Percentiles rank a stretch among this genome's conserved stretches.
phyloP scores from a whole-genome alignment of 2,888 invertebrate genomes.

The Pinctada fucata region DNA sequence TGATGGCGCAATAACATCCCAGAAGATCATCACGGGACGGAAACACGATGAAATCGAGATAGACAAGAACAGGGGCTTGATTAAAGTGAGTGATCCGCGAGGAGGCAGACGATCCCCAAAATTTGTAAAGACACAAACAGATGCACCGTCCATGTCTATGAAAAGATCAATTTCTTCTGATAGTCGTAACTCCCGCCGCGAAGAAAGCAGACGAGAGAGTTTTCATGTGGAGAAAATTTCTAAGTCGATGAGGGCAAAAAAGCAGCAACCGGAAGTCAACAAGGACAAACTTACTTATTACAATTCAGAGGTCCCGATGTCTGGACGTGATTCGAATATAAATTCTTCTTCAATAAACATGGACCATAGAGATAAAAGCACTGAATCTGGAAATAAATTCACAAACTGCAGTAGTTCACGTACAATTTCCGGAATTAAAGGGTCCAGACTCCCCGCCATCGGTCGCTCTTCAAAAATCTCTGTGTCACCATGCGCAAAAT shows the following conservation, averaged over 20 bases:
- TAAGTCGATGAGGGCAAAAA: too few relatives aligned
- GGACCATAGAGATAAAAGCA: too few relatives aligned
- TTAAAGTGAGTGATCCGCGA: background rate
- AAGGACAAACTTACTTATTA: background rate
- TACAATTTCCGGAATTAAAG: too few relatives aligned
- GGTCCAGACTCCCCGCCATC: too few relatives aligned
- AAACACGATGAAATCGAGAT: background rate
- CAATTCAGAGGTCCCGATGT: too few relatives aligned
- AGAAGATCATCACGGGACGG: background rate
- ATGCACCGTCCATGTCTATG: conserved; percentile 4
- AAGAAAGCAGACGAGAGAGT: background rate
- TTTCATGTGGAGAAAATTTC: background rate
- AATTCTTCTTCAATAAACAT: too few relatives aligned
- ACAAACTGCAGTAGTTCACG: too few relatives aligned
- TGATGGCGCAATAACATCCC: background rate
- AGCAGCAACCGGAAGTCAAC: background rate
- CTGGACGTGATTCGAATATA: too few relatives aligned
- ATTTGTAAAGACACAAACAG: background rate
- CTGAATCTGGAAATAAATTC: too few relatives aligned
- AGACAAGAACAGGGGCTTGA: background rate
- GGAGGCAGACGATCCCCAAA: background rate
- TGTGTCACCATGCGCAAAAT: too few relatives aligned
- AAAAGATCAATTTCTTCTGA: conserved; percentile 17
- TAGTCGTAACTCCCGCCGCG: background rate
- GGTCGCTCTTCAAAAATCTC: too few relatives aligned